Evolutionary conservation across 2,797 vertebrate genomes (phyloP), one percentile per base, ranked within the genome.

Genomic region (Xenentodon cancila): DNA sequence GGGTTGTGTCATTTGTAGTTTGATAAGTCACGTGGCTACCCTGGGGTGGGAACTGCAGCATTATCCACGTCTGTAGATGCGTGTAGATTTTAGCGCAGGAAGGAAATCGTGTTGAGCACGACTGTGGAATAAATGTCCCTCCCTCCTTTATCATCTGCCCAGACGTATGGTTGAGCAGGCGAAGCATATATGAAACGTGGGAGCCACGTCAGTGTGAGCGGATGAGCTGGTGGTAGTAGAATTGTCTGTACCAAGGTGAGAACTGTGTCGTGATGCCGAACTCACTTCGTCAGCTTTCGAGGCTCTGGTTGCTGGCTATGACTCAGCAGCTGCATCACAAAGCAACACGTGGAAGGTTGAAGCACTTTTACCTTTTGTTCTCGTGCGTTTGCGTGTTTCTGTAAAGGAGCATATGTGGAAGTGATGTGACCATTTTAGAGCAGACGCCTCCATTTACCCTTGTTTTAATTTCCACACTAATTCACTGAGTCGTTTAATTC

Each of bases 181-280:
- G 12, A 15, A 40, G 37, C 37, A 40, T 16, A 40, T 40, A 40
- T 40, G 37, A 40, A 40, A 40, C 37, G 37, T 40, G 37, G 37
- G 37, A 15, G 60, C 50, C 66, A 66, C 22, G 50, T 73, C 19
- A 56, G 55, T 71, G 66, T 59, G 62, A 67, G 21, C 3, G 54
- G 56, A 45, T 55, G 56, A n/a, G 59, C 45, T 22, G 70, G 19
- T 18, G 67, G 43, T 57, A 59, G 30, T 19, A 45, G 60, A 6
- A 25, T 50, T 47, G 18, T 21, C 13, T 59, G 44, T 55, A 48
- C 21, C 6, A 34, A 65, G 48, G 25, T 59, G 45, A 20, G 22
- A 30, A 65, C 22, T 49, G 73, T 55, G 81, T 87, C 76, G 80
- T 86, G 81, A 81, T 74, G 47, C 43, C 21, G 50, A 18, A 19